Evolutionary conservation across 2,797 vertebrate species (phyloP), one percentile per base, ranked within the genome.

Genomic region (Eutrigla gurnardus): DNA sequence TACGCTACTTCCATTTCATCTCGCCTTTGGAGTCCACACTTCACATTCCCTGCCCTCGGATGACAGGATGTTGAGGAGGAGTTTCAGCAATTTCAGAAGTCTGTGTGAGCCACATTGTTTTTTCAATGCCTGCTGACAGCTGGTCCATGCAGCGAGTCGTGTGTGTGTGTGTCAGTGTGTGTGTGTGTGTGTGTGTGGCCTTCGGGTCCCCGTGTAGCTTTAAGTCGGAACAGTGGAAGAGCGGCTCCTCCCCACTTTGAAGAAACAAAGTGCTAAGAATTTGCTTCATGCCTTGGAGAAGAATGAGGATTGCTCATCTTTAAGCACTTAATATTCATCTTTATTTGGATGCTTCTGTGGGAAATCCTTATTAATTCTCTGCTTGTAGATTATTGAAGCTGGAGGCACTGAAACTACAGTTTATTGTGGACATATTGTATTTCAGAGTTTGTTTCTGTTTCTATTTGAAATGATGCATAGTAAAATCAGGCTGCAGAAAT

Each of bases 41-140:
- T 86, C 75, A 78, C 75, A 57, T 82, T 71, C 52, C 64, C 59
- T 70, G 46, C 59, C n/a, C 53, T 73, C 50, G 17, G 53, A 75
- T 86, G 77, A 78, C 78, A 82, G 80, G 67, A 69, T 82, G 82
- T 70, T 88, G 75, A 88, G 80, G 80, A 73, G 70, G 63, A 75
- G 67, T 83, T 83, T 78, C 15, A 7, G 69, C 71, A 63, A 74
- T 86, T 84, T 82, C 59, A 72, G 40, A 59, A 74, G 61, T 73
- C 64, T 61, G 59, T 66, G 69, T 65, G 73, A 77, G 50, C 67
- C 36, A 58, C 75, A 67, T 83, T 85, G 78, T 82, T 83, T 70
- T 75, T 66, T 70, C 37, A 18, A 58, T 78, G 69, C 47, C 36
- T 36, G 53, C 73, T 69, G 81, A 82, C 79, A 81, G 75, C 76